phyloP scores from a whole-genome alignment of 2,113 vertebrate genomes.

The Uropsilus gracilis region DNA sequence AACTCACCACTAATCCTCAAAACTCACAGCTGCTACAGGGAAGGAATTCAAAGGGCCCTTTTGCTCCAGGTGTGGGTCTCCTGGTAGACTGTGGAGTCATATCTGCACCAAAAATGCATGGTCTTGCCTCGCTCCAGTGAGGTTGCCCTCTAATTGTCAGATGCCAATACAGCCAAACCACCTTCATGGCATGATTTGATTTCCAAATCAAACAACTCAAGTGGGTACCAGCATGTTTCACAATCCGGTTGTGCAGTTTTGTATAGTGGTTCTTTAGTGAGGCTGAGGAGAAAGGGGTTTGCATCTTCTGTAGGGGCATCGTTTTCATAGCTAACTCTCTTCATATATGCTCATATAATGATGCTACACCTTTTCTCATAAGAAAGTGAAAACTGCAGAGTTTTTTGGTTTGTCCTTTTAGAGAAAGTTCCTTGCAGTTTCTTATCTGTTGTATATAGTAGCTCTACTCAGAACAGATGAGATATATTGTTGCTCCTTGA shows the following conservation, averaged over 20 bases:
- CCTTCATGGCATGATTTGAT: background rate
- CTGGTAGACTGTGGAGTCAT: background rate
- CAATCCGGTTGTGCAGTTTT: background rate
- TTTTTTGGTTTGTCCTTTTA: background rate
- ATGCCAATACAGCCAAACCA: background rate
- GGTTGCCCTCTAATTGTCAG: background rate
- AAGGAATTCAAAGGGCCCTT: background rate
- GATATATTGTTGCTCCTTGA: background rate
- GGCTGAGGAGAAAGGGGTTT: background rate
- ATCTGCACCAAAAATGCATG: background rate
- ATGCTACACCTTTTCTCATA: background rate
- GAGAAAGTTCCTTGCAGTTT: background rate
- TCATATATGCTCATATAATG: no score
- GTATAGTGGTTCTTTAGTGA: background rate
- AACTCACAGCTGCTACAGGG: background rate
- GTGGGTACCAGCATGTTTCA: background rate
- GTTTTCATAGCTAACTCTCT: background rate
- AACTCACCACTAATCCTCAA: background rate
- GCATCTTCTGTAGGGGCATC: background rate
- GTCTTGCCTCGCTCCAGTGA: background rate
- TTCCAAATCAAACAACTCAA: background rate
- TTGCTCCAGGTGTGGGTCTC: background rate
- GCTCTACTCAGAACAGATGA: background rate
- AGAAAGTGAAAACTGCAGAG: background rate
- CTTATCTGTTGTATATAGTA: background rate